Evolutionary conservation across 2,113 vertebrate genomes (phyloP).

Genomic region (Brienomyrus brachyistius): DNA sequence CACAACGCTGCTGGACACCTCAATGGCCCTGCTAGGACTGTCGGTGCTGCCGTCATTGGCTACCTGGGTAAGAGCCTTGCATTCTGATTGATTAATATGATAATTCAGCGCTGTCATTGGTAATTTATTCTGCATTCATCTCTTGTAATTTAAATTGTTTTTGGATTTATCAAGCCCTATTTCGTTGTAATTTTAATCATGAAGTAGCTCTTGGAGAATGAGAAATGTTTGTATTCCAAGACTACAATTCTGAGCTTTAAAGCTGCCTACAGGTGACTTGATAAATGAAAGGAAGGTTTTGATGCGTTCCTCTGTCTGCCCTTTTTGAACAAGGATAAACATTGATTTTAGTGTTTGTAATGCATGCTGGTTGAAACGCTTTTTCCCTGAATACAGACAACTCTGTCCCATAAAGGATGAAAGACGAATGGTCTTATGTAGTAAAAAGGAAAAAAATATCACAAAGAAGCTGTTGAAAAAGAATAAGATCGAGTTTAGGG

Average conservation of each 20-base stretch:
- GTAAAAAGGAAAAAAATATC: neutral
- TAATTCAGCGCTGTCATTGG: neutral
- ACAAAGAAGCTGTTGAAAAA: neutral
- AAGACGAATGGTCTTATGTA: neutral
- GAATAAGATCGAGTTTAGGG: neutral
- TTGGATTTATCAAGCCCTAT: neutral
- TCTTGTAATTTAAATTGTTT: neutral
- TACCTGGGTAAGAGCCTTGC: slow-evolving; percentile 74
- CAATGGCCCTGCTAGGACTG: slow-evolving; percentile 82
- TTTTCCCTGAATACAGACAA: neutral
- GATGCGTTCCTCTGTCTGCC: neutral
- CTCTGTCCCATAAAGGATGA: neutral
- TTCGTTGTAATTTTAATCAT: neutral
- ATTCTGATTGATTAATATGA: neutral
- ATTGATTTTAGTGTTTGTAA: neutral
- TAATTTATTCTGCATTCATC: neutral
- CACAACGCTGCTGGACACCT: slow-evolving; percentile 92
- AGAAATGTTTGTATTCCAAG: neutral
- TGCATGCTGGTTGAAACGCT: neutral
- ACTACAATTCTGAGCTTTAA: neutral
- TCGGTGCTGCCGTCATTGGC: slow-evolving; percentile 89
- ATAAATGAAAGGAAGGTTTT: neutral
- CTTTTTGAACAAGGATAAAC: neutral
- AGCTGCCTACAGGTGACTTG: neutral
- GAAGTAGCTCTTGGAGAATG: neutral